A percentile compares a stretch with the other conserved stretches of the same genome.
Evolutionary conservation across 2,797 vertebrate genomes (phyloP).

Genomic region (Danio aesculapii): DNA sequence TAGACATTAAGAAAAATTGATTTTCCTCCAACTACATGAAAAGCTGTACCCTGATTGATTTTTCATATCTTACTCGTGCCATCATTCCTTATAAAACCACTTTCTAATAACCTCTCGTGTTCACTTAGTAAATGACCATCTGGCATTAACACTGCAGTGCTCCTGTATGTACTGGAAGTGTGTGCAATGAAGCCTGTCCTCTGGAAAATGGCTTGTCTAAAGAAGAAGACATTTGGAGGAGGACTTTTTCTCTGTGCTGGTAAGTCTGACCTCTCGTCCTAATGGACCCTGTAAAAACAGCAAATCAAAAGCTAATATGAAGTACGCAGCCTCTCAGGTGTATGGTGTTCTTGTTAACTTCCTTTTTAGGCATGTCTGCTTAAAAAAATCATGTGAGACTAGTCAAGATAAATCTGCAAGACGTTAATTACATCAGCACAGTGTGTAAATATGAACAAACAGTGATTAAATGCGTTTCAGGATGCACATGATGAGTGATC

Average conservation of each 20-base stretch:
- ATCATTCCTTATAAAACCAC: not conserved
- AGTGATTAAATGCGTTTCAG: not conserved
- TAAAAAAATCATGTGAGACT: not conserved
- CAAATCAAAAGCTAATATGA: not conserved
- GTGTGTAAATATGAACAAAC: too few relatives aligned
- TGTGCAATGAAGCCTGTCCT: not conserved
- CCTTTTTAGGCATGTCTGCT: not conserved
- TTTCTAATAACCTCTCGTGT: conserved; percentile 21
- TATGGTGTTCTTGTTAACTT: not conserved
- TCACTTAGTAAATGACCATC: conserved; percentile 13
- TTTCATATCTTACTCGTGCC: not conserved
- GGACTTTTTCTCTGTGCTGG: conserved; percentile 76
- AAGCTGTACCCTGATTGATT: too few relatives aligned
- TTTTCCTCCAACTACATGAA: conserved; percentile 14
- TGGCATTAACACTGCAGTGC: conserved; percentile 41
- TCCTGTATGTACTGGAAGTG: conserved; percentile 10
- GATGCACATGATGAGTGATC: not conserved
- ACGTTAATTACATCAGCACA: not conserved
- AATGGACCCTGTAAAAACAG: conserved; percentile 65
- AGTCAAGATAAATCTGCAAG: not conserved
- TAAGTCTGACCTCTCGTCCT: conserved; percentile 81
- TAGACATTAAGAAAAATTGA: not conserved
- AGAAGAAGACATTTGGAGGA: conserved; percentile 82
- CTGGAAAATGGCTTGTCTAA: conserved; percentile 61
- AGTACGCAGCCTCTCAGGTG: not conserved